Percentiles rank a stretch among this genome's conserved stretches.
Evolutionary conservation across 2,888 invertebrate species (phyloP).

Genomic region (Zeuzera pyrina): DNA sequence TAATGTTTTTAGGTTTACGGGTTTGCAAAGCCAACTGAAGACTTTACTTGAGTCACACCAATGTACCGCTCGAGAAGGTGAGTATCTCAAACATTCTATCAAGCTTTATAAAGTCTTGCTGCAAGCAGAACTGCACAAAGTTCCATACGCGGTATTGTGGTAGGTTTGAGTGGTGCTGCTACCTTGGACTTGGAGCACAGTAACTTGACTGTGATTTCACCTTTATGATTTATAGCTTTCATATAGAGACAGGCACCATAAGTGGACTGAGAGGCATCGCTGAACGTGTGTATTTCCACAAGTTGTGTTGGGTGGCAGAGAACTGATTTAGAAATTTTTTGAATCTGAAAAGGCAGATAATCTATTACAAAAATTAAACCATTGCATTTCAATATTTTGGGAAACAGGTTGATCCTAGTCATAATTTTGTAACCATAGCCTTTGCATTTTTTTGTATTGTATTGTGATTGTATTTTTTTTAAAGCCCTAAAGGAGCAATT

Average conservation of each 20-base stretch:
- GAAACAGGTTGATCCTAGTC: conserved; percentile 20
- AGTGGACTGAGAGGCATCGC: conserved; percentile 20
- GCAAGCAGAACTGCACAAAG: conserved; percentile 19
- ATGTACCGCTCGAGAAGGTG: no score
- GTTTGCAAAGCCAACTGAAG: no score
- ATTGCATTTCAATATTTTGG: conserved; percentile 10
- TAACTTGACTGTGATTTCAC: no score
- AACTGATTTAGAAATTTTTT: conserved; percentile 16
- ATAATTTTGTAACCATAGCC: conserved; percentile 14
- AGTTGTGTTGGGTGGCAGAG: conserved; percentile 10
- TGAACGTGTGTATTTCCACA: conserved; percentile 22
- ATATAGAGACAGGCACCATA: conserved; percentile 24
- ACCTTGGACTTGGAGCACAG: conserved; percentile 17
- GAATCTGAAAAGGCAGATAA: conserved; percentile 3
- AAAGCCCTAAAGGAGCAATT: conserved; percentile 10
- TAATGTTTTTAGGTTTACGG: no score
- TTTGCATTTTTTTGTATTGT: conserved; percentile 14
- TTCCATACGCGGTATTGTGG: conserved; percentile 23
- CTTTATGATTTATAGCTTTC: conserved; percentile 11
- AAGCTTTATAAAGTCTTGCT: no score
- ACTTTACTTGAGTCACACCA: no score
- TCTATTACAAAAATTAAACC: conserved; percentile 14
- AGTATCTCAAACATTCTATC: no score
- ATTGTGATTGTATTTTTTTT: conserved; percentile 7
- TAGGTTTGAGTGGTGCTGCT: conserved; percentile 19